Conservation (phyloP, 1,140 invertebrate species). For the Lordiphosa collinella region DNA sequence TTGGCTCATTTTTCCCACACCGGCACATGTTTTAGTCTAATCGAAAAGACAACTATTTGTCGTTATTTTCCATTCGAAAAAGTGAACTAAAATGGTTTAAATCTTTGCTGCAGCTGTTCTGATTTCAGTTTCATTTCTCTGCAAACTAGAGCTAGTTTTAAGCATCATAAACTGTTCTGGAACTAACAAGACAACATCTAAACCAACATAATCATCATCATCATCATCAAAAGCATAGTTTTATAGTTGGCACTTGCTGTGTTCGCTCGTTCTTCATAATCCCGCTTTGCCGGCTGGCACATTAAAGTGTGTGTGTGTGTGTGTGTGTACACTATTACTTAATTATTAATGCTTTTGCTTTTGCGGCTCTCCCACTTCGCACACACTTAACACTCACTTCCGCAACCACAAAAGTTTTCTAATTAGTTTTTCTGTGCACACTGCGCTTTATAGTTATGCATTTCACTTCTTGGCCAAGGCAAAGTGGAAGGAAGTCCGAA, state of each 20-base stretch:
- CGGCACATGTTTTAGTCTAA: no score
- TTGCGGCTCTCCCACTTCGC: slow-evolving; percentile 16
- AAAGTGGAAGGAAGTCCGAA: slow-evolving; percentile 17
- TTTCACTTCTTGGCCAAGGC: slow-evolving; percentile 33
- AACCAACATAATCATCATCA: not conserved
- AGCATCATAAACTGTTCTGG: no score
- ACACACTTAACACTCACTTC: slow-evolving; percentile 46
- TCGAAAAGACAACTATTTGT: no score
- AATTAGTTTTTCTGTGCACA: slow-evolving; percentile 55
- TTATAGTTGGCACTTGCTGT: not conserved
- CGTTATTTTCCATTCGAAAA: no score
- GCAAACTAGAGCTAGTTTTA: no score
- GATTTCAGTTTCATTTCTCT: no score
- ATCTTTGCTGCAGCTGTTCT: no score
- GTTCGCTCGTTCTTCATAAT: not conserved
- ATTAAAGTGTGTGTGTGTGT: slow-evolving; percentile 8
- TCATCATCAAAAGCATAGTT: not conserved
- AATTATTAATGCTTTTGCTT: slow-evolving; percentile 40
- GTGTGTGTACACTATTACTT: slow-evolving; percentile 32
- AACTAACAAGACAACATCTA: no score
- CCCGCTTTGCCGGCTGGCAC: not conserved
- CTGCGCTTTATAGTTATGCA: slow-evolving; percentile 52
- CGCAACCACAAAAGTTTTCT: slow-evolving; percentile 52
- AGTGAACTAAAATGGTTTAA: no score
- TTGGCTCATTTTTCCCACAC: no score